Conservation (phyloP, 2,797 vertebrate genomes). For the Sternotherus odoratus region DNA sequence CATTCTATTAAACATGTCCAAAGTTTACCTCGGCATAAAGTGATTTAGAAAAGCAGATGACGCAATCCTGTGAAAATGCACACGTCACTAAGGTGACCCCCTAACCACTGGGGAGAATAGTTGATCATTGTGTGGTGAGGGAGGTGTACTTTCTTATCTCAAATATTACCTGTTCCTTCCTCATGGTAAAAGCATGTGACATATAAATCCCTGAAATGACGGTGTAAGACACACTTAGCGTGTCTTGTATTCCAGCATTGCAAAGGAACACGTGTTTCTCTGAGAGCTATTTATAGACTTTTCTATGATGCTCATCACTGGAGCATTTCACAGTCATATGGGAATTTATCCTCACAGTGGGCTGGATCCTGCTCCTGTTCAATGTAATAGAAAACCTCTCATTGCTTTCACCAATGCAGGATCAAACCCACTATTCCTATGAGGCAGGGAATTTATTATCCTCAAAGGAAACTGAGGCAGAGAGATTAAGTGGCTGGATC, state of each 20-base stretch:
- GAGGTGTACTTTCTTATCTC: neutral
- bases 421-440: neutral
- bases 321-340: neutral
- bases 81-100: neutral
- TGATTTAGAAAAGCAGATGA: neutral
- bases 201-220: neutral
- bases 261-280: neutral
- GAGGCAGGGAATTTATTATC: neutral
- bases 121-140: neutral
- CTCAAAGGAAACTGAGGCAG: neutral
- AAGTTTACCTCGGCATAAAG: neutral
- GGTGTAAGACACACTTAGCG: neutral
- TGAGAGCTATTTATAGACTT: neutral
- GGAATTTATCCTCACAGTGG: neutral
- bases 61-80: neutral
- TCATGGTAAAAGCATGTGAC: neutral
- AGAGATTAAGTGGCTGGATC: neutral
- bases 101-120: neutral
- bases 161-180: neutral
- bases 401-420: neutral
- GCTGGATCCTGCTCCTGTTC: neutral
- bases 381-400: neutral
- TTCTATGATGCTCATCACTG: neutral
- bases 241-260: neutral
- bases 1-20: neutral